These are phyloP conservation scores for Lycophotia porphyrea DNA, from an alignment of 2,888 invertebrate species.

Conservation along the genomic window DNA sequence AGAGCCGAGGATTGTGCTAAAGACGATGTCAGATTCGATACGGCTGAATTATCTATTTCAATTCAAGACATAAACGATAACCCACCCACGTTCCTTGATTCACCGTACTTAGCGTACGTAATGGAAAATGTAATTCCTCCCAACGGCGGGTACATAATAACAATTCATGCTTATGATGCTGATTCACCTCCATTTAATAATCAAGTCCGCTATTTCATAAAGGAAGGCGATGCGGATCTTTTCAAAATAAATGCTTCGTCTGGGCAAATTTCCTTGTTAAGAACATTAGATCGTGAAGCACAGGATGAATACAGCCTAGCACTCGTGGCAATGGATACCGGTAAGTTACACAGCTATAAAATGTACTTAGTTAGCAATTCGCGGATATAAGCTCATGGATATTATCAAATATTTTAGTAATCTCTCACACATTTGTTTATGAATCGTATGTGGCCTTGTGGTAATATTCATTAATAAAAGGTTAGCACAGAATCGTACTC, in stretches of 20 bases:
- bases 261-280: conserved; percentile 96
- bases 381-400: background rate
- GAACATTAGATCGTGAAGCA: conserved; percentile 95
- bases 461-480: background rate
- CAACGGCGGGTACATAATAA: conserved; percentile 94
- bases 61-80: conserved; percentile 98
- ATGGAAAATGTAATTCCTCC: conserved; percentile 97
- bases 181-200: conserved; percentile 97
- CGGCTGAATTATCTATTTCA: conserved; percentile 94
- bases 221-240: conserved; percentile 97
- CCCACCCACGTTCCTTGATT: conserved; percentile 97
- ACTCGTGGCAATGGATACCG: conserved; percentile 98
- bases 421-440: background rate
- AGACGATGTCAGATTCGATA: conserved; percentile 93
- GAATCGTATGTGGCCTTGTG: background rate
- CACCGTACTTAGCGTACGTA: conserved; percentile 98
- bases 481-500: background rate
- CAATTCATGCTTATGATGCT: conserved; percentile 96
- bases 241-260: conserved; percentile 98
- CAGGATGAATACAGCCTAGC: conserved; percentile 96
- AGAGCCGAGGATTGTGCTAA: conserved; percentile 97
- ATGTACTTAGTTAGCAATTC: conserved; percentile 13
- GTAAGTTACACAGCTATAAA: conserved; percentile 83
- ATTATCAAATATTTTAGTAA: background rate
- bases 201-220: conserved; percentile 97